Conservation (phyloP, 2,113 vertebrate genomes). For the Prunella himalayana region DNA sequence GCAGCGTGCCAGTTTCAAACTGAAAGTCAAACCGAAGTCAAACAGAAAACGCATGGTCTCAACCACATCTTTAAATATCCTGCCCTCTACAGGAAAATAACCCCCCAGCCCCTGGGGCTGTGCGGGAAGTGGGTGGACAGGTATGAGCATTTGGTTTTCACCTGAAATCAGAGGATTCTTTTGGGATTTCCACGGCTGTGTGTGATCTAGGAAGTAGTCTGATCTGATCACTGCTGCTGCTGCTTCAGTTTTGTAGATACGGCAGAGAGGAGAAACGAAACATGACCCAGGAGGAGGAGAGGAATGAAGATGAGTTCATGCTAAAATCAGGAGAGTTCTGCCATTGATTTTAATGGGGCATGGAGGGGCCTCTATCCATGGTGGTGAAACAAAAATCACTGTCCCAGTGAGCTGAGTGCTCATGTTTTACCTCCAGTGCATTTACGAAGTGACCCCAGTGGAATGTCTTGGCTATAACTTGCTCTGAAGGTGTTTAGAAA, state of each 20-base stretch:
- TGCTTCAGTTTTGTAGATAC: neutral
- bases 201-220: neutral
- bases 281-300: neutral
- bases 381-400: neutral
- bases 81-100: neutral
- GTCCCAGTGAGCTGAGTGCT: neutral
- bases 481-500: neutral
- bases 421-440: neutral
- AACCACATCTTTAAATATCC: conserved; percentile 28
- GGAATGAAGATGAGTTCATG: neutral
- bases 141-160: conserved; percentile 8
- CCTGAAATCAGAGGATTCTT: neutral
- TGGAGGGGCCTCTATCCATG: neutral
- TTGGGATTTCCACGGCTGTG: neutral
- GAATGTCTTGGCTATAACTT: neutral
- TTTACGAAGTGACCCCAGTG: neutral
- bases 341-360: rapidly evolving
- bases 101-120: neutral
- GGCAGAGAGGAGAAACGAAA: conserved; percentile 18
- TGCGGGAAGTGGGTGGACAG: neutral
- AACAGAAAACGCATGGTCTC: conserved; percentile 49
- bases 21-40: conserved; percentile 57
- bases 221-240: neutral
- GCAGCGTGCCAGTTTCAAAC: conserved; percentile 20
- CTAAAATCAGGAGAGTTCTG: neutral